A percentile compares a stretch with the other conserved stretches of the same genome.
Conservation (phyloP, 2,113 vertebrate species). For the Petroica traversi region DNA sequence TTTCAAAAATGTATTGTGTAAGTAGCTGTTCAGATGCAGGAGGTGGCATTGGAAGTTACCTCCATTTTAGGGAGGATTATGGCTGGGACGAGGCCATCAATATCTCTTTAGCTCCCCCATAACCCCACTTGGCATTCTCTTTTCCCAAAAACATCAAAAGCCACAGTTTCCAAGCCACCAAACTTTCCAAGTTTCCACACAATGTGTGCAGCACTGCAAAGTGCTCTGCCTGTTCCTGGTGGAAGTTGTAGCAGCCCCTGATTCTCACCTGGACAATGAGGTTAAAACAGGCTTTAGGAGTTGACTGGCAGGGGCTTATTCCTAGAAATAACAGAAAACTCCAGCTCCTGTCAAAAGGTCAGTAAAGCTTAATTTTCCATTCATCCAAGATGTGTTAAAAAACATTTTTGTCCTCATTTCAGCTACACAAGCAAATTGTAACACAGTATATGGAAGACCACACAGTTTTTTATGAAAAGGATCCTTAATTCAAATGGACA, state of each 20-base stretch:
- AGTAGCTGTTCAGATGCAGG: not conserved
- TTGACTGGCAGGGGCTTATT: not conserved
- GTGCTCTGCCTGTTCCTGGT: not conserved
- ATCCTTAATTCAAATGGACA: not conserved
- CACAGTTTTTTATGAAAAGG: not conserved
- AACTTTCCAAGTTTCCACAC: not conserved
- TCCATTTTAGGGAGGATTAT: not conserved
- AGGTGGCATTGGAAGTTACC: not conserved
- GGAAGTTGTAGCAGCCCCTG: not conserved
- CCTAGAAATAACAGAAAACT: not conserved
- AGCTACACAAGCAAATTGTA: not conserved
- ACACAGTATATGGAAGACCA: not conserved
- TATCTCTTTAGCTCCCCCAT: not conserved
- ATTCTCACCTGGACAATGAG: not conserved
- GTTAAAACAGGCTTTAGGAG: not conserved
- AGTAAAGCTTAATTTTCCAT: not conserved
- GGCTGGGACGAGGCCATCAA: not conserved
- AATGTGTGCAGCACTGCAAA: not conserved
- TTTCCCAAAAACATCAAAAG: not conserved
- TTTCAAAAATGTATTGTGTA: not conserved
- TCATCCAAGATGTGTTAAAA: not conserved
- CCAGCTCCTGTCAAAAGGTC: not conserved
- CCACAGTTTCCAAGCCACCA: not conserved
- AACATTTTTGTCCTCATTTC: not conserved
- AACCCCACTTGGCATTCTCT: not conserved